These are phyloP conservation scores for Drosophila sucinea DNA, from an alignment of 1,140 invertebrate genomes.

Conservation along the genomic window DNA sequence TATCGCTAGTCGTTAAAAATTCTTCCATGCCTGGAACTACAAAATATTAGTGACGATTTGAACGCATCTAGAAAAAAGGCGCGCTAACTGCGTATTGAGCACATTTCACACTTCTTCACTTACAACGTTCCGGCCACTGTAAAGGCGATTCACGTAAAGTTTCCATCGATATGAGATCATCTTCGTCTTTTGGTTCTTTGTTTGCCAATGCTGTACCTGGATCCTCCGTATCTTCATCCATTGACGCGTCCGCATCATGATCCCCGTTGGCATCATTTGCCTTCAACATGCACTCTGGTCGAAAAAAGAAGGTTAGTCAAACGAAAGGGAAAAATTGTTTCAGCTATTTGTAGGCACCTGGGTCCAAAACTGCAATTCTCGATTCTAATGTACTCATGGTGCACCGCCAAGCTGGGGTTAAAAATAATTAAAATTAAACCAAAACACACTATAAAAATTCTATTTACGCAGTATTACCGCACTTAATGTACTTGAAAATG, in stretches of 20 bases:
- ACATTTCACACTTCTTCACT: conserved; percentile 71
- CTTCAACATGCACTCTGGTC: neutral
- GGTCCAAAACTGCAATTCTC: neutral
- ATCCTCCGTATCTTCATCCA: neutral
- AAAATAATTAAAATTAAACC: neutral
- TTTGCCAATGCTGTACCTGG: neutral
- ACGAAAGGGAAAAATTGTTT: neutral
- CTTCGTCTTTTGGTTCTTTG: conserved; percentile 34
- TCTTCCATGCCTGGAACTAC: conserved; percentile 90
- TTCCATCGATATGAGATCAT: conserved; percentile 90
- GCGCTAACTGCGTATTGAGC: neutral
- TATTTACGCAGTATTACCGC: neutral
- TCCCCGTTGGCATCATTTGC: neutral
- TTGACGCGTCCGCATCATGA: neutral
- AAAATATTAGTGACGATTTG: neutral
- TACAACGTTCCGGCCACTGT: conserved; percentile 97
- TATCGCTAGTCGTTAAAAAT: conserved; percentile 85
- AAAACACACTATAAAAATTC: neutral
- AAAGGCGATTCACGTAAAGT: conserved; percentile 95
- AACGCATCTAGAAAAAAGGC: conserved; percentile 18
- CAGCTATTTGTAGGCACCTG: neutral
- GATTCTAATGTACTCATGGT: neutral
- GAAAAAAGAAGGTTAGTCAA: neutral
- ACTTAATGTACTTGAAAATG: neutral
- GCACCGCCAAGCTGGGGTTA: neutral